These are phyloP conservation scores for Varanus salvator DNA, from an alignment of 2,113 vertebrate genomes.

Conservation along the genomic window DNA sequence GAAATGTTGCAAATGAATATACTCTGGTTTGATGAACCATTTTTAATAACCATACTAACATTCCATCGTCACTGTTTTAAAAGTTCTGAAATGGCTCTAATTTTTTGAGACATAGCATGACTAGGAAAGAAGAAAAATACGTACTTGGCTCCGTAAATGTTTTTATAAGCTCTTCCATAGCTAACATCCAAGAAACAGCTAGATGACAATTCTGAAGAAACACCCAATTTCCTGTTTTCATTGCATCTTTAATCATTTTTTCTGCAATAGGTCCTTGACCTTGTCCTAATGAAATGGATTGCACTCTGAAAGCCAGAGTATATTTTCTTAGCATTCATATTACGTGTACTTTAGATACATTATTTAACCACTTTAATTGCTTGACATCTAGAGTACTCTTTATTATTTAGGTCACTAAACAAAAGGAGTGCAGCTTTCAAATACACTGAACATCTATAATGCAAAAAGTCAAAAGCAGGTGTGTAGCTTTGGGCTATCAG, in stretches of 20 bases:
- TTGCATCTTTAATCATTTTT: slow-evolving; percentile 81
- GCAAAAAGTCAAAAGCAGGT: neutral
- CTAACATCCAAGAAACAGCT: slow-evolving; percentile 85
- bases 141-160: slow-evolving; percentile 83
- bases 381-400: neutral
- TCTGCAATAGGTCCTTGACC: slow-evolving; percentile 87
- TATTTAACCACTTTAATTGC: neutral
- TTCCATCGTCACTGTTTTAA: too few species aligned
- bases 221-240: slow-evolving; percentile 83
- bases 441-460: neutral
- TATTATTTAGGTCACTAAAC: neutral
- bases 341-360: slow-evolving; percentile 13
- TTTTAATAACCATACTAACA: neutral
- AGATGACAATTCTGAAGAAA: slow-evolving; percentile 89
- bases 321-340: slow-evolving; percentile 23
- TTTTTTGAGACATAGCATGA: neutral
- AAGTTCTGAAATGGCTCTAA: neutral
- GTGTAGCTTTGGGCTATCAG: neutral
- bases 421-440: neutral
- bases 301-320: slow-evolving; percentile 73
- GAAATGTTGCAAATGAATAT: neutral
- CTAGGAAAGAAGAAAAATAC: slow-evolving; percentile 1
- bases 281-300: slow-evolving; percentile 87
- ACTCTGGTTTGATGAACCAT: neutral
- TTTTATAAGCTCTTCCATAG: slow-evolving; percentile 89